phyloP scores from a whole-genome alignment of 2,797 vertebrate species.

The Calcarius lapponicus region DNA sequence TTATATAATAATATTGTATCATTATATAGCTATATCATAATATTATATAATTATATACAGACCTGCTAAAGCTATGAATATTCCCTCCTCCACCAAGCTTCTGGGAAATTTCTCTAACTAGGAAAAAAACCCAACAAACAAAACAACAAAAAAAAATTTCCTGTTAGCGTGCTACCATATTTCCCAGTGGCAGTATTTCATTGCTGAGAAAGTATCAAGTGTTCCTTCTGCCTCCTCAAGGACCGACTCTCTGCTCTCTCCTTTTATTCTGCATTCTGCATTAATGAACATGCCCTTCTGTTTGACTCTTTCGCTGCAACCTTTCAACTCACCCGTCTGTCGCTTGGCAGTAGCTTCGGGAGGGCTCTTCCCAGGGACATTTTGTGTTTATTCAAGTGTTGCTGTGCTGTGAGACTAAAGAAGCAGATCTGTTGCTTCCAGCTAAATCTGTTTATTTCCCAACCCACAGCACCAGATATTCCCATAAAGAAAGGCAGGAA shows the following conservation, averaged over 20 bases:
- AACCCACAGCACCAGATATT: neutral
- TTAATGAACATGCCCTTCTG: slow-evolving; percentile 43
- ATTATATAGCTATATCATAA: neutral
- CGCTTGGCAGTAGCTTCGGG: slow-evolving; percentile 9
- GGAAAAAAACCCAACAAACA: neutral
- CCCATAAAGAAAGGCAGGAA: neutral
- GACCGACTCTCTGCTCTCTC: neutral
- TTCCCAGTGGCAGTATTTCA: neutral
- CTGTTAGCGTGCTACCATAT: neutral
- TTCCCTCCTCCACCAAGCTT: neutral
- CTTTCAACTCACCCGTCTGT: slow-evolving; percentile 51
- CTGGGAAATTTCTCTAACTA: neutral
- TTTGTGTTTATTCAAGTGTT: slow-evolving; percentile 49
- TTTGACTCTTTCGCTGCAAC: neutral
- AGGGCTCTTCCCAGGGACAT: slow-evolving; percentile 31
- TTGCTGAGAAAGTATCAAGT: neutral
- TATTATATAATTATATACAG: neutral
- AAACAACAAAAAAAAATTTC: accelerated
- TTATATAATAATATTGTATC: neutral
- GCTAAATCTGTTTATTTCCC: slow-evolving; percentile 35
- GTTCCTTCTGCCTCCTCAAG: neutral
- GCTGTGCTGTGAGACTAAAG: slow-evolving; percentile 32
- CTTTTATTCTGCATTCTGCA: neutral
- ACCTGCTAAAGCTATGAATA: neutral
- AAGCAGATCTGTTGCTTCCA: slow-evolving; percentile 7